Base-by-base conservation (phyloP, 2,888 invertebrate genomes). In the Drosophila acutilabella region DNA sequence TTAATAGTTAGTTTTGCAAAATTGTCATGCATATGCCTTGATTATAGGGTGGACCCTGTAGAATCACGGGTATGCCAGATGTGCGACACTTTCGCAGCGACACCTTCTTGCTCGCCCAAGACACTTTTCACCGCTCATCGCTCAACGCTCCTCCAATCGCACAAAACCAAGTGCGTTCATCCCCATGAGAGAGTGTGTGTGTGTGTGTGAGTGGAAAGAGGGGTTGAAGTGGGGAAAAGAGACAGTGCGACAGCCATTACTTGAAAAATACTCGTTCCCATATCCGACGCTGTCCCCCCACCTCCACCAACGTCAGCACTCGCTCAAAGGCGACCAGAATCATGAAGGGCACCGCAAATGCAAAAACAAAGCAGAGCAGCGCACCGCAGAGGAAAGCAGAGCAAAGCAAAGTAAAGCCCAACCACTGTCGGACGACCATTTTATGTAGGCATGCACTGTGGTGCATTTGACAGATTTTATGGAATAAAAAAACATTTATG, bases 351-450 rank as follows among this genome's bases (percentile, higher is more conserved):
- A 62, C 13, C 36, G 20, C 50, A 50, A 50, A 69, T 54, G 70
- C 60, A 50, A 48, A 47, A 45, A 4, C 26, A 45, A 48, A 30
- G 30, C 56, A 58, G n/a, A 40, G 33, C 64, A 53, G 72, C 72
- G 67, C 74, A 30, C 8, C 6, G 23, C 23, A 23, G 23, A 23
- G 23, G 23, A 23, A 23, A 30, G 30, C 56, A 58, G n/a, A 40
- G 33, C 64, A 53, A 42, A 23, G 26, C 30, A 64, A 74, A 57
- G 50, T 38, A 65, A 71, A 76, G 67, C 74, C 80, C 79, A 80
- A 83, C 64, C 83, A 77, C 74, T 61, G 61, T 20, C 47, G 61
- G 18, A 41, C 71, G 23, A 66, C 72, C 71, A 71, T 71, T 65
- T 71, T 70, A 47, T 47, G 38, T 61, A 38, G 40, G 23, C 16